Evolutionary conservation across 2,113 vertebrate genomes (phyloP).

Genomic region (Patagioenas fasciata): DNA sequence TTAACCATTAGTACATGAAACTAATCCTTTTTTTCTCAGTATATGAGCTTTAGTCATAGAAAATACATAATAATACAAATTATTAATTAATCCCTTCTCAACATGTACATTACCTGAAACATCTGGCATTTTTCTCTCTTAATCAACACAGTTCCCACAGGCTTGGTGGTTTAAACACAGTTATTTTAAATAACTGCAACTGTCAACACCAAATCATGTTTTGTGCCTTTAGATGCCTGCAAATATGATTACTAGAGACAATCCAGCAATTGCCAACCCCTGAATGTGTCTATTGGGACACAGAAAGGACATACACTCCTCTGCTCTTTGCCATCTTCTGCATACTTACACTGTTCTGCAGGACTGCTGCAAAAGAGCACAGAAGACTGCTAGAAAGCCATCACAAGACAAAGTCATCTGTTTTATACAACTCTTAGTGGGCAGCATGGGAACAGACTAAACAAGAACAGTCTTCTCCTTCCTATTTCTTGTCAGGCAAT

Average conservation of each 20-base stretch:
- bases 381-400: not conserved
- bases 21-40: not conserved
- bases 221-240: not conserved
- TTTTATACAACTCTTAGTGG: not conserved
- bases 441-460: not conserved
- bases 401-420: not conserved
- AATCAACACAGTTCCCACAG: slow-evolving; percentile 6
- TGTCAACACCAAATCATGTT: not conserved
- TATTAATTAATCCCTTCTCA: slow-evolving; percentile 50
- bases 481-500: not conserved
- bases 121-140: slow-evolving; percentile 54
- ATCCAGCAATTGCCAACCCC: not conserved
- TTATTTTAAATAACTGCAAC: slow-evolving; percentile 38
- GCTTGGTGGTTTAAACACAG: slow-evolving; percentile 30
- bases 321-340: not conserved
- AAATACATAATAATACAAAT: slow-evolving; percentile 44
- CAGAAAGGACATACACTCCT: not conserved
- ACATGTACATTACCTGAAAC: slow-evolving; percentile 39
- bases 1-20: not conserved
- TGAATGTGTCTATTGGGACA: not conserved
- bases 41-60: not conserved
- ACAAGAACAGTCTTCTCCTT: not conserved
- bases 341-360: not conserved
- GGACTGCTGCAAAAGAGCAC: not conserved
- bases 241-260: slow-evolving; percentile 12